Evolutionary conservation across 2,797 vertebrate genomes (phyloP).

Genomic region (Echeneis naucrates): DNA sequence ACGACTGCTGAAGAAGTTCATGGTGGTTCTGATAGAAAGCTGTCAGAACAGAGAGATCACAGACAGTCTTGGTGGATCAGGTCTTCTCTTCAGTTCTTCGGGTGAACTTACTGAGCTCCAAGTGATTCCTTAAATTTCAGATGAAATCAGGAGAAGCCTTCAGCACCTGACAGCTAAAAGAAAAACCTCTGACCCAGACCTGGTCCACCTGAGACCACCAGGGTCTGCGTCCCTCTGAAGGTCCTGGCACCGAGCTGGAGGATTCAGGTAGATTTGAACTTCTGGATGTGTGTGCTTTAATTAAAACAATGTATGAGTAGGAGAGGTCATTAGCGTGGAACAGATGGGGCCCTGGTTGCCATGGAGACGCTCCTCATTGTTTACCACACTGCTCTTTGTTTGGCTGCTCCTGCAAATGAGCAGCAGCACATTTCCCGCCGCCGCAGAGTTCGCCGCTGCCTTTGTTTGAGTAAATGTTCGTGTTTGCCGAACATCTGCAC

Average conservation of each 20-base stretch:
- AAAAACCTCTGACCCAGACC: no score
- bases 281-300: slow-evolving; percentile 60
- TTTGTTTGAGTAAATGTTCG: slow-evolving; percentile 48
- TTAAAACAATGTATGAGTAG: slow-evolving; percentile 75
- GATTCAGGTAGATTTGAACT: slow-evolving; percentile 35
- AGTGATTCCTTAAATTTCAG: no score
- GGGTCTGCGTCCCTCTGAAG: neutral
- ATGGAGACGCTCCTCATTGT: slow-evolving; percentile 67
- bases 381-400: slow-evolving; percentile 62
- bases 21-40: no score
- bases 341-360: slow-evolving; percentile 81
- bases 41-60: no score
- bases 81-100: no score
- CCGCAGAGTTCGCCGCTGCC: slow-evolving; percentile 25
- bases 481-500: slow-evolving; percentile 44
- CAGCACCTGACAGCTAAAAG: no score
- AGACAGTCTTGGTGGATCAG: no score
- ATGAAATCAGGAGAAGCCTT: no score
- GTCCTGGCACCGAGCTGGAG: neutral
- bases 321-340: slow-evolving; percentile 81
- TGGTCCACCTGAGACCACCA: no score
- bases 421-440: slow-evolving; percentile 24
- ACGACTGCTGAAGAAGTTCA: no score
- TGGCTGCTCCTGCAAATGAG: slow-evolving; percentile 50
- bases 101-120: no score